Evolutionary conservation across 1,140 invertebrate species (phyloP), one percentile per base, ranked within the genome.

Genomic region (Triops cancriformis): DNA sequence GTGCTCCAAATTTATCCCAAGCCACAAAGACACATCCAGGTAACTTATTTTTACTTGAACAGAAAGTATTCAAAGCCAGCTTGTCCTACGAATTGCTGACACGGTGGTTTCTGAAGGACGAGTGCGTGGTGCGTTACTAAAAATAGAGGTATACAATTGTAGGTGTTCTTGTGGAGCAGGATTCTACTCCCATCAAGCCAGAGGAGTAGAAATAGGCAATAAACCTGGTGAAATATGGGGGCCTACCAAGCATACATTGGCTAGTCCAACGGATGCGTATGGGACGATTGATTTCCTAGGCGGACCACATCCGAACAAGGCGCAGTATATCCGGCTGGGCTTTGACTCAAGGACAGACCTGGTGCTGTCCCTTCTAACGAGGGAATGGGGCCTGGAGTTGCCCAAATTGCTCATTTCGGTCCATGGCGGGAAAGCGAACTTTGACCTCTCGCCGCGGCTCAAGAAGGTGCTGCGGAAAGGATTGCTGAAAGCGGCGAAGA

Each of bases 241-340:
- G 77, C 92, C 95, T 1, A 88, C 90, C 2, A 89, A 90, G 80
- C 94, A 97, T 84, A 98, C 96, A 0, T 88, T 91, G 72, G 85
- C 90, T 0, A 88, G 88, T 73, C 90, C 94, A 2, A 98, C 97
- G 0, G 95, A 99, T 86, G 96, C 97, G 1, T 99, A 95, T 85
- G 97, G 97, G 27, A 97, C 94, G 26, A 93, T 99, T 73, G 96
- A 98, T 86, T 99, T 99, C 85, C 95, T 98, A 85, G 95, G 96
- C 72, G 91, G 95, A 76, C 91, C 95, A 1, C 95, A 98, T 89
- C 95, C 96, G 3, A 95, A 93, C 79, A 98, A 98, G 88, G 96
- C 97, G 64, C 94, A 97, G 89, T 98, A 97, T 84, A 91, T 98
- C 3, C 89, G 96, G 78, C 86, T 98, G 73, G 91, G 94, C 26